Base-by-base conservation (phyloP, 2,888 invertebrate genomes). In the Drosophila greeni region DNA sequence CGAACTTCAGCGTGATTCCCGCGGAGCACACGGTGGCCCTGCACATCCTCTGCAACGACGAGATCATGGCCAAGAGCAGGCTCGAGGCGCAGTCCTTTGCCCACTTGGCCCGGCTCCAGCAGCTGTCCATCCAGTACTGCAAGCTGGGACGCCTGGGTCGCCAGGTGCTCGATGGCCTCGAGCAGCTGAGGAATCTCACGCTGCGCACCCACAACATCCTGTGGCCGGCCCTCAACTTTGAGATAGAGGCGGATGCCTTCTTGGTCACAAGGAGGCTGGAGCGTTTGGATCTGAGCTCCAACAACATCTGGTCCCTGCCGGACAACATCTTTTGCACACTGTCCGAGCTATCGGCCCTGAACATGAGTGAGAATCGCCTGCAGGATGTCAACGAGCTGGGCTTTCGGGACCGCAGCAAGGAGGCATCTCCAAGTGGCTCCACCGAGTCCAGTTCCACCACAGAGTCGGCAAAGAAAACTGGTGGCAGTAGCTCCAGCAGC, bases 221-320 rank as follows among this genome's bases (percentile, higher is more conserved):
- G 83, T 95, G 95, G 94, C 94, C 95, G 16, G 93, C 94, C 52
- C 92, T 95, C 90, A 95, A 94, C 84, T 91, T 97, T 86, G 95
- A 96, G 88, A 92, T 96, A 83, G 93, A 94, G 80, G 90, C 92
- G 36, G 93, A 94, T 73, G 94, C 95, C 82, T 95, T 96, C 88
- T 91, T 92, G 65, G 92, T 93, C 65, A 93, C 94, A 62, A 91
- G 93, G 69, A 94, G 95, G 87, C 90, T 96, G 79, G 96, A 96
- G 89, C 91, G 94, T 77, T 91, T 96, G 72, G 96, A 97, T 87
- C 90, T 97, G 73, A 95, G 95, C 86, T 93, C 93, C 85, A 96
- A 96, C 88, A 96, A 96, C 88, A 95, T 96, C 86, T 95, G 95
- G 95, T 94, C 95, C 56, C 92, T 96, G 87, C 95, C 96, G 24